Base-by-base conservation (phyloP, 2,888 invertebrate genomes). In the Lasioglossum calceatum region DNA sequence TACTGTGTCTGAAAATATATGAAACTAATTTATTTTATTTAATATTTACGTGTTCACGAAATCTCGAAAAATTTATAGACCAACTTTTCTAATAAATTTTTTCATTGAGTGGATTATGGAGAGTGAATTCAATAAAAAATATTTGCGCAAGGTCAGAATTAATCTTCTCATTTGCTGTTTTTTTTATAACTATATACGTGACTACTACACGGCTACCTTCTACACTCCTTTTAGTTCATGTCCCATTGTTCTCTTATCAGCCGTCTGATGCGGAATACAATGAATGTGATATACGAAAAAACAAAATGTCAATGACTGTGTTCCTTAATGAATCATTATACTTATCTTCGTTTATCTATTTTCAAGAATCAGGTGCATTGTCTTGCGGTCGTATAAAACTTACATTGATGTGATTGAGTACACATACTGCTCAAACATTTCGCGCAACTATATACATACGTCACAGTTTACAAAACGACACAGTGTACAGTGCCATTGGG, bases 301-400 rank as follows among this genome's bases (percentile, higher is more conserved):
- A 89, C 89, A 90, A 89, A 86, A 90, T 90, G 90, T 75, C 83
- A 77, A 81, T 82, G n/a, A 58, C 58, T 76, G 72, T 81, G 47
- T 79, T 67, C 19, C 10, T 47, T 42, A 47, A 23, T 75, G 70
- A 79, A 42, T 79, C 39, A 58, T 78, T 47, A 32, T 27, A 39
- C 67, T 75, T 72, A 75, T 58, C 61, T 87, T 72, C 12, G 42
- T 44, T 61, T 77, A 47, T 74, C 71, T 61, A 64, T 23, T 8
- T 75, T 79, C 74, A 82, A 72, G 76, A 54, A 76, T 79, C n/a
- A 73, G 12, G 71, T 70, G 47, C 81, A 79, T 27, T 72, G 44
- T 36, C 50, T 50, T 16, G 70, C 58, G 70, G n/a, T 23, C 71
- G 58, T 76, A 79, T 72, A 77, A 58, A 80, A 77, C 44, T 61